A percentile compares a stretch with the other conserved stretches of the same genome.
phyloP scores from a whole-genome alignment of 2,797 vertebrate species.

The Microctenopoma steveboyesi region DNA sequence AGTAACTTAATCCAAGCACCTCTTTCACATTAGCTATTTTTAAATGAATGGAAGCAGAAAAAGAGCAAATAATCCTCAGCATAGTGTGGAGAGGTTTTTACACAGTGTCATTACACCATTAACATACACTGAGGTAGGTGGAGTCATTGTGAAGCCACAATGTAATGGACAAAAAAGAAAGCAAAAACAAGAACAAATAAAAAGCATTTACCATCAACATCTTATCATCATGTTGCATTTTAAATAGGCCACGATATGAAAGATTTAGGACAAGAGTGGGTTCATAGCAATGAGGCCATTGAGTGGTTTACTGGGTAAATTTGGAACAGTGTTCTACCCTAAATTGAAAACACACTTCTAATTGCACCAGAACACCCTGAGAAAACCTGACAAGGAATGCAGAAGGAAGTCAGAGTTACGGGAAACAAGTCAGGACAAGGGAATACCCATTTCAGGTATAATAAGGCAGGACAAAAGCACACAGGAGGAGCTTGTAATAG shows the following conservation, averaged over 20 bases:
- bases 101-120: neutral
- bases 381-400: constrained; percentile 34
- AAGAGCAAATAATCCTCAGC: neutral
- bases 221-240: constrained; percentile 14
- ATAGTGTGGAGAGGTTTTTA: neutral
- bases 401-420: constrained; percentile 1
- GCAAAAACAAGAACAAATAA: constrained; percentile 5
- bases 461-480: constrained; percentile 18
- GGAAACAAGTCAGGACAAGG: constrained; percentile 47
- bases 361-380: neutral
- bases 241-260: constrained; percentile 28
- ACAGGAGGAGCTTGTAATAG: constrained; percentile 12
- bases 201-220: neutral
- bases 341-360: neutral
- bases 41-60: neutral
- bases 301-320: neutral
- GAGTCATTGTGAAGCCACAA: neutral
- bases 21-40: neutral
- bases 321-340: neutral
- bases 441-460: constrained; percentile 33
- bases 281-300: neutral
- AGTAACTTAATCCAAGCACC: neutral
- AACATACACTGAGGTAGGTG: neutral
- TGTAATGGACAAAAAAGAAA: constrained; percentile 4
- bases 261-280: constrained; percentile 9